phyloP scores from a whole-genome alignment of 2,888 invertebrate species.

The Neria commutata region DNA sequence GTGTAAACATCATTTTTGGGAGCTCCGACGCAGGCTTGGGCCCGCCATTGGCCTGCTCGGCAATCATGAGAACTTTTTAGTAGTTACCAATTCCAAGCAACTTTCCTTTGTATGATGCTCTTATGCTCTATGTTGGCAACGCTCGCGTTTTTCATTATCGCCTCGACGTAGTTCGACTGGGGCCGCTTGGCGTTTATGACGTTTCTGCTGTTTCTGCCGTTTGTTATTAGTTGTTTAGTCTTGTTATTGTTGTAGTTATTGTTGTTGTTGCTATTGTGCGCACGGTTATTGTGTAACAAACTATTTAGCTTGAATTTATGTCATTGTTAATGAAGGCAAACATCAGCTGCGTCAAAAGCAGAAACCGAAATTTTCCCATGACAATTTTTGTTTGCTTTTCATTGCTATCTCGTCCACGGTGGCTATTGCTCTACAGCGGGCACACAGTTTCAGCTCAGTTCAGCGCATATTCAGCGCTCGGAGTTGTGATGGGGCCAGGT shows the following conservation, averaged over 20 bases:
- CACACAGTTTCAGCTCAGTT: too few species aligned
- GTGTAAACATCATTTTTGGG: background rate
- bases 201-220: too few species aligned
- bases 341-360: slow-evolving; percentile 7
- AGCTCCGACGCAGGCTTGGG: too few species aligned
- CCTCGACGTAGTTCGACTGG: too few species aligned
- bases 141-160: background rate
- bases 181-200: background rate
- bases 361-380: slow-evolving; percentile 46
- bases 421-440: background rate
- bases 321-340: slow-evolving; percentile 27
- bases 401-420: too few species aligned
- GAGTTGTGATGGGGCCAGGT: too few species aligned
- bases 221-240: too few species aligned
- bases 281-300: slow-evolving; percentile 51
- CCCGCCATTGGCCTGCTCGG: background rate
- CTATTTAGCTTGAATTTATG: slow-evolving; percentile 48
- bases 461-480: too few species aligned
- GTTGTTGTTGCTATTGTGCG: background rate
- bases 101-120: too few species aligned
- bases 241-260: too few species aligned
- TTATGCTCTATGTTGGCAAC: background rate
- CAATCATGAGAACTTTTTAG: background rate
- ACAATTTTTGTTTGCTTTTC: slow-evolving; percentile 54
- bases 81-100: too few species aligned